A percentile compares a stretch with the other conserved stretches of the same genome.
Evolutionary conservation across 2,113 vertebrate genomes (phyloP).

Genomic region (Platysternon megacephalum): DNA sequence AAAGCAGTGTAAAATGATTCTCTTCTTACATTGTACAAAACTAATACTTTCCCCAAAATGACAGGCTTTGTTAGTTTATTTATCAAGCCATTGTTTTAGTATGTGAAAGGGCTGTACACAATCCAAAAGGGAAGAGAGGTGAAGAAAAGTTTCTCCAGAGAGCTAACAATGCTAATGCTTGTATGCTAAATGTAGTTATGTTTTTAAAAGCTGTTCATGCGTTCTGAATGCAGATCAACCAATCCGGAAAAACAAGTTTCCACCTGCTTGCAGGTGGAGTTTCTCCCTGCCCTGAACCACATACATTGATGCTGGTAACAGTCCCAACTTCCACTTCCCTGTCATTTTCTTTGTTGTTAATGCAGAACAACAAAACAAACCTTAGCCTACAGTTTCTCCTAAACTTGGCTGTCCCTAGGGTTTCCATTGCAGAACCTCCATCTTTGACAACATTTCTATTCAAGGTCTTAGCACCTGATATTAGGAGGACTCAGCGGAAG

Average conservation of each 20-base stretch:
- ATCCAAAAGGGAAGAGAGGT: rapidly evolving
- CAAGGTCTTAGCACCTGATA: neutral
- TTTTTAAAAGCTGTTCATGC: neutral
- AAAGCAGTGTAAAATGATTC: neutral
- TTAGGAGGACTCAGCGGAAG: neutral
- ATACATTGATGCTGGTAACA: neutral
- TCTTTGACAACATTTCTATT: neutral
- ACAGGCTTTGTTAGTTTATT: neutral
- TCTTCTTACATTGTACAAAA: neutral
- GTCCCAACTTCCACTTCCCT: neutral
- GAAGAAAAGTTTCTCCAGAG: neutral
- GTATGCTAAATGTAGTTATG: neutral
- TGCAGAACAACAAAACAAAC: neutral
- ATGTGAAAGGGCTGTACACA: neutral
- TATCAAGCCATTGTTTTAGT: neutral
- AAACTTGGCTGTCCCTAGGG: neutral
- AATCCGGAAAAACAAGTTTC: neutral
- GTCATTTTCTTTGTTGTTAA: neutral
- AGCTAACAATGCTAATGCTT: neutral
- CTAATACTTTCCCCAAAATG: neutral
- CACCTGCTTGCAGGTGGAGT: neutral
- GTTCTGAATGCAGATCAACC: neutral
- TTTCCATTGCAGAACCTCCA: neutral
- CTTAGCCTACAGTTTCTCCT: neutral
- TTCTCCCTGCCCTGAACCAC: neutral